Evolutionary conservation across 2,797 vertebrate species (phyloP), one percentile per base, ranked within the genome.

Genomic region (Hydrocynus forskahlii): DNA sequence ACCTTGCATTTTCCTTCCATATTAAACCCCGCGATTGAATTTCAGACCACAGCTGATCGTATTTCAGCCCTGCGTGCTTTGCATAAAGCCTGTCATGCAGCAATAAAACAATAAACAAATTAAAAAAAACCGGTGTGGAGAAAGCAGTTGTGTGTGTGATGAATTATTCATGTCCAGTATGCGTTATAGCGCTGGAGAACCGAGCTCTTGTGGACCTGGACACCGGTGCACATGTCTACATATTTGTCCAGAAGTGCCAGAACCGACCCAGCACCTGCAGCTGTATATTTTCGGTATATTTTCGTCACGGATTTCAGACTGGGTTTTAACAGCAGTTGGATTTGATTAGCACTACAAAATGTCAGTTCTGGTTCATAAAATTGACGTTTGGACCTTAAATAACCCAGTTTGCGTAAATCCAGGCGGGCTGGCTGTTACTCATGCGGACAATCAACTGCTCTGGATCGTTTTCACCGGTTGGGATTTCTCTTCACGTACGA

Each of bases 91-190:
- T 79, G 81, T 85, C 73, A 79, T 81, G 83, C 83, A 76, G 81
- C 71, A 76, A 60, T 43, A 45, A 45, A 45, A 45, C 43, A 45
- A 45, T 45, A 71, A 80, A 13, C 3, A 54, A 4, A 54, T 10
- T 5, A 7, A 38, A 19, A 8, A 64, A 1, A 71, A 83, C 71
- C 3, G 57, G 71, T 81, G 80, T 85, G 72, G 83, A 81, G 80
- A 83, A 81, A 84, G 82, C 86, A 87, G 82, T 10, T 86, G 76
- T 80, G 85, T 80, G 85, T 81, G 78, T 83, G 62, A 88, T 89
- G 85, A 88, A 89, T 88, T 85, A 88, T 88, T 88, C 84, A 87
- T 87, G 71, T 84, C 72, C 73, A 83, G 83, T 80, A 87, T 75
- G 81, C 80, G 76, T 64, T 83, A 70, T 50, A 74, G 83, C 25